Percentiles rank a stretch among this genome's conserved stretches.
These are phyloP conservation scores for Alcis repandata DNA, from an alignment of 2,888 invertebrate species.

Conservation along the genomic window DNA sequence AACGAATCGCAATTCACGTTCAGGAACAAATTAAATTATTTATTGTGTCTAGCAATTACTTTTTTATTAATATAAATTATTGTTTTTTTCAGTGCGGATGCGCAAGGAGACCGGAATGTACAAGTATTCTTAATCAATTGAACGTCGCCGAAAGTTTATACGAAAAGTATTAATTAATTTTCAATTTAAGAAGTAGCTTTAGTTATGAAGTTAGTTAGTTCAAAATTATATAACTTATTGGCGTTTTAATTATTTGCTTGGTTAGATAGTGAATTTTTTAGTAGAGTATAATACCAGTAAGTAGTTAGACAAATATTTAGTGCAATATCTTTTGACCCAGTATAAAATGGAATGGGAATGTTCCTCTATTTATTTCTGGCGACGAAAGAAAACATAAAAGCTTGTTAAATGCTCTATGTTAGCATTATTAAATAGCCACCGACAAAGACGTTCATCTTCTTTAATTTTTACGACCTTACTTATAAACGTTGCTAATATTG, in stretches of 20 bases:
- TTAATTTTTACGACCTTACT: no score
- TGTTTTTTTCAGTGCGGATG: slow-evolving; percentile 78
- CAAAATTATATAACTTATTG: slow-evolving; percentile 37
- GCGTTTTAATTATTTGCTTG: slow-evolving; percentile 39
- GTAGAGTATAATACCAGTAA: slow-evolving; percentile 44
- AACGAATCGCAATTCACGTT: slow-evolving; percentile 29
- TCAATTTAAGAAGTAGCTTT: slow-evolving; percentile 27
- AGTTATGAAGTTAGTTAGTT: slow-evolving; percentile 38
- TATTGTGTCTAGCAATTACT: slow-evolving; percentile 3
- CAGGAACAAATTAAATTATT: slow-evolving; percentile 14
- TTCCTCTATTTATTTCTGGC: slow-evolving; percentile 55
- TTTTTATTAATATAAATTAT: slow-evolving; percentile 22
- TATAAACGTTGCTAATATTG: no score
- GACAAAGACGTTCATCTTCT: slow-evolving; percentile 31
- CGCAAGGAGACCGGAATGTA: slow-evolving; percentile 83
- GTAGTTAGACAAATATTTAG: slow-evolving; percentile 48
- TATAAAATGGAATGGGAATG: slow-evolving; percentile 45
- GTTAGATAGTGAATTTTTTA: slow-evolving; percentile 37
- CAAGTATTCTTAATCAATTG: slow-evolving; percentile 74
- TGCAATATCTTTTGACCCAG: slow-evolving; percentile 58
- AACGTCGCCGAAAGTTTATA: slow-evolving; percentile 22
- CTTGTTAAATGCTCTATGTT: slow-evolving; percentile 16
- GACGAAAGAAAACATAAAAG: slow-evolving; percentile 5
- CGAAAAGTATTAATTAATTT: slow-evolving; percentile 55
- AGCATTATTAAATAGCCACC: slow-evolving; percentile 20